These are phyloP conservation scores for Poeciliopsis paucimaculata DNA, from an alignment of 2,797 vertebrate species.

Conservation along the genomic window DNA sequence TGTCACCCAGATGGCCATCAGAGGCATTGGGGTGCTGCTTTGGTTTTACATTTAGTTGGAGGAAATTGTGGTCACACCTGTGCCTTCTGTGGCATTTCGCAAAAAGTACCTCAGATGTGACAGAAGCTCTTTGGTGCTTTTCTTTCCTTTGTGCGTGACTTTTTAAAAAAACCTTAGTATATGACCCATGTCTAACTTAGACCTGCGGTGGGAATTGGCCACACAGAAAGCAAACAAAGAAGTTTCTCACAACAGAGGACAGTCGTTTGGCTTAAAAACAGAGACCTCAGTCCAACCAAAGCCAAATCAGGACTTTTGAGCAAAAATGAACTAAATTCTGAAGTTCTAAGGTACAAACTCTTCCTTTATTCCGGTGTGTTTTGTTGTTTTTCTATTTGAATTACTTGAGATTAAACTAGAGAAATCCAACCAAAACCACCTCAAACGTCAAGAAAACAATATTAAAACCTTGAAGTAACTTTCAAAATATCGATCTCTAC, in stretches of 20 bases:
- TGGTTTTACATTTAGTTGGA: background rate
- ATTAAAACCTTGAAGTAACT: constrained; percentile 4
- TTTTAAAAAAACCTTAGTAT: background rate
- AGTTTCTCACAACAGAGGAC: background rate
- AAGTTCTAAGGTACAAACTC: background rate
- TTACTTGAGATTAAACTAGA: background rate
- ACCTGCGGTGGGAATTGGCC: background rate
- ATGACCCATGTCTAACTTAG: background rate
- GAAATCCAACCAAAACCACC: background rate
- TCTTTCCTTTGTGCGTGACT: background rate
- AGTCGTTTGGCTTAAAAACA: constrained; percentile 10
- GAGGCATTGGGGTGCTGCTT: background rate
- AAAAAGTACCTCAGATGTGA: background rate
- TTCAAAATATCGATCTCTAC: constrained; percentile 14
- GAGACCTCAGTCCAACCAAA: background rate
- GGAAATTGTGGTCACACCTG: background rate
- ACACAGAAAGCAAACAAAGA: background rate
- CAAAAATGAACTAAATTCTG: constrained; percentile 8
- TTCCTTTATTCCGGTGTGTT: background rate
- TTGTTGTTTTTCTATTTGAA: background rate
- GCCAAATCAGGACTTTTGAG: constrained; percentile 1
- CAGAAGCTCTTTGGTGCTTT: background rate
- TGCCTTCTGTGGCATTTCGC: background rate
- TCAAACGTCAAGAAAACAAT: constrained; percentile 12
- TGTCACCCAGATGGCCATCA: background rate